Evolutionary conservation across 30 jellyfish, hydroid and myxozoan genomes (phyloP).

Genomic region (Aurelia aurita): DNA sequence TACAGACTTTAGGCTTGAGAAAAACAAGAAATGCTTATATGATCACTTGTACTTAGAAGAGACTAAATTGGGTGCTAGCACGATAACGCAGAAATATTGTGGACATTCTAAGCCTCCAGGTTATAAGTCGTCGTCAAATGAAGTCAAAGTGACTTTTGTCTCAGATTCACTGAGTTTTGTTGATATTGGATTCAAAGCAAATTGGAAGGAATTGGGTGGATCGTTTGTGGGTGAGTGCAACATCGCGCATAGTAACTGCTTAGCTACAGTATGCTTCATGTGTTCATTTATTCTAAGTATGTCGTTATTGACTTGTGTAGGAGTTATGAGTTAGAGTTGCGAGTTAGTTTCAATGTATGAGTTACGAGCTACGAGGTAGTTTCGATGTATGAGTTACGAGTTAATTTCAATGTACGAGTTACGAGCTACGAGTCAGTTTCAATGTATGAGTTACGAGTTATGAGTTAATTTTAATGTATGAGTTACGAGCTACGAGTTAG

Average conservation of each 20-base stretch:
- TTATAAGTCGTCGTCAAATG: conserved; percentile 42
- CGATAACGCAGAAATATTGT: conserved; percentile 50
- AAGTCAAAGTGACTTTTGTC: conserved; percentile 25
- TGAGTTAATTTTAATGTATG: too few species aligned
- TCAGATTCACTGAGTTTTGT: conserved; percentile 59
- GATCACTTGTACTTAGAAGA: conserved; percentile 69
- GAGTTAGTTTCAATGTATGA: neutral
- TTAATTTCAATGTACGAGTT: too few species aligned
- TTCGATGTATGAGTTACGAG: too few species aligned
- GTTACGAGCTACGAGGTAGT: too few species aligned
- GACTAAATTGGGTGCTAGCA: conserved; percentile 25
- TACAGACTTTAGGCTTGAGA: conserved; percentile 60
- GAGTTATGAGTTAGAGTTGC: neutral
- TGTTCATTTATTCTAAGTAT: too few species aligned
- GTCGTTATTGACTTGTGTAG: too few species aligned
- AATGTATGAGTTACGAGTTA: too few species aligned
- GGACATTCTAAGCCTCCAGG: conserved; percentile 65
- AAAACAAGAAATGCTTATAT: conserved; percentile 60
- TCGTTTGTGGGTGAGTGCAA: conserved; percentile 20
- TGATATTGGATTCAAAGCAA: conserved; percentile 67
- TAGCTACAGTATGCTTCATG: neutral
- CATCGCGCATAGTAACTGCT: too few species aligned
- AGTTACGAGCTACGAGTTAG: too few species aligned
- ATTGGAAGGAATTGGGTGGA: conserved; percentile 54
- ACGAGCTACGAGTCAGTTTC: too few species aligned